These are phyloP conservation scores for Hylaeus volcanicus DNA, from an alignment of 1,140 invertebrate species.

Conservation along the genomic window DNA sequence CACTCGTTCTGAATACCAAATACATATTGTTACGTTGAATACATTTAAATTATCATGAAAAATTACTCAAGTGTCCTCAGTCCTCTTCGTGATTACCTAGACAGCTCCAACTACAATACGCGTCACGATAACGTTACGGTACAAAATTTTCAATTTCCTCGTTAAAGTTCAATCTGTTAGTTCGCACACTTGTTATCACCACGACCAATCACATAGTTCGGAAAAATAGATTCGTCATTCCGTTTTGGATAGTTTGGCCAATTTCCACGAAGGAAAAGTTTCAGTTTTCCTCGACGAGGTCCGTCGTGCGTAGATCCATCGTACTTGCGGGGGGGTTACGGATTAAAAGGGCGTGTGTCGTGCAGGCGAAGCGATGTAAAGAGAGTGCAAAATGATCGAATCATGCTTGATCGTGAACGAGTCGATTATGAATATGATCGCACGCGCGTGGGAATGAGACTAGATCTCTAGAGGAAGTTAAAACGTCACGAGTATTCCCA, in stretches of 20 bases:
- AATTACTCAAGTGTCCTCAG: too few relatives aligned
- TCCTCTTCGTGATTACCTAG: too few relatives aligned
- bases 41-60: too few relatives aligned
- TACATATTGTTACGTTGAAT: too few relatives aligned
- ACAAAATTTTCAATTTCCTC: conserved; percentile 3
- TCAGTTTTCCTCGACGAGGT: neutral
- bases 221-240: neutral
- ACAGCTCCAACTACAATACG: too few relatives aligned
- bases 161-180: conserved; percentile 16
- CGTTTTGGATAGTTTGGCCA: neutral
- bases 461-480: conserved; percentile 39
- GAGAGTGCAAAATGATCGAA: conserved; percentile 54
- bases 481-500: neutral
- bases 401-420: conserved; percentile 56
- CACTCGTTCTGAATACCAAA: too few relatives aligned
- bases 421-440: conserved; percentile 19
- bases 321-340: conserved; percentile 35
- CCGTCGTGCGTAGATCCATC: neutral
- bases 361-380: conserved; percentile 54
- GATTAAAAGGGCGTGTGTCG: conserved; percentile 46
- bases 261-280: neutral
- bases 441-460: conserved; percentile 3
- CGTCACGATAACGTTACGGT: too few relatives aligned
- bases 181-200: conserved; percentile 2
- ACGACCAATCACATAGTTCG: neutral